phyloP scores from a whole-genome alignment of 2,113 vertebrate species.

The Taurulus bubalis region DNA sequence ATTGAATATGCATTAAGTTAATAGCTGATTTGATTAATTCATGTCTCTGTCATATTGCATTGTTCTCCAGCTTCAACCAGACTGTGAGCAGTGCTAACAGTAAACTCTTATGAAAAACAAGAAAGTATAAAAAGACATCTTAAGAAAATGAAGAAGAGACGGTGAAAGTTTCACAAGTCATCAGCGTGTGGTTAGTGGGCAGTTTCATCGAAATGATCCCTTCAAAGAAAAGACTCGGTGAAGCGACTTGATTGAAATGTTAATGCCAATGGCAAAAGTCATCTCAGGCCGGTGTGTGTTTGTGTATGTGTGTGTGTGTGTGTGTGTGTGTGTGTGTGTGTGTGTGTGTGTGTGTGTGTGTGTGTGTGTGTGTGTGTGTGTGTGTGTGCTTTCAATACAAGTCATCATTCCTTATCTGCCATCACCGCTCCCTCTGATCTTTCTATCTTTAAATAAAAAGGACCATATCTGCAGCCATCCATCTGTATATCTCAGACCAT shows the following conservation, averaged over 20 bases:
- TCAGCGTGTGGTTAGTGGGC: conserved; percentile 24
- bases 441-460: conserved; percentile 42
- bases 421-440: conserved; percentile 42
- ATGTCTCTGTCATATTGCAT: background rate
- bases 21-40: background rate
- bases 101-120: background rate
- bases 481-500: conserved; percentile 39
- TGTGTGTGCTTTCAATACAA: conserved; percentile 9
- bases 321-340: background rate
- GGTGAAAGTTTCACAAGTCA: conserved; percentile 36
- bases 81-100: background rate
- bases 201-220: conserved; percentile 38
- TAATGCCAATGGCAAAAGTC: conserved; percentile 34
- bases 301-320: conserved; percentile 3
- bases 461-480: conserved; percentile 29
- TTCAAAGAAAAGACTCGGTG: conserved; percentile 54
- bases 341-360: background rate
- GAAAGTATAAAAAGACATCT: background rate
- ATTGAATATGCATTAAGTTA: background rate
- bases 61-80: background rate
- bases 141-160: background rate
- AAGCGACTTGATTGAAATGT: conserved; percentile 39
- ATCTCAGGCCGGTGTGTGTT: conserved; percentile 6
- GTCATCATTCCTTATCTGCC: conserved; percentile 50
- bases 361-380: conserved; percentile 17